phyloP scores from a whole-genome alignment of 2,888 invertebrate genomes.

The Elmis aenea region DNA sequence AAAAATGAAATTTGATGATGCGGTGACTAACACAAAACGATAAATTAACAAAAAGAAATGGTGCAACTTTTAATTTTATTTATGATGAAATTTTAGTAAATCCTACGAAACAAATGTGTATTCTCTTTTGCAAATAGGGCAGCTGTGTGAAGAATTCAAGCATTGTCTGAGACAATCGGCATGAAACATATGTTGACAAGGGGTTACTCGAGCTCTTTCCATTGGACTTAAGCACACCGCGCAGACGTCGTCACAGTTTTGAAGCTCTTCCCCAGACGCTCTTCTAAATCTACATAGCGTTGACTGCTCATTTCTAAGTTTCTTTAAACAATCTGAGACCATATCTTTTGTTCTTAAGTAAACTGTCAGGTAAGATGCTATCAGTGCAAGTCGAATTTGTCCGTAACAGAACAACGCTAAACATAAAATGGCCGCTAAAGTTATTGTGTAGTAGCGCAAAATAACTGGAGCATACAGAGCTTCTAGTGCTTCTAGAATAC shows the following conservation, averaged over 20 bases:
- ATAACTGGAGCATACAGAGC: conserved; percentile 63
- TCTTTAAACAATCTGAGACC: conserved; percentile 51
- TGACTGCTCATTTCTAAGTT: conserved; percentile 56
- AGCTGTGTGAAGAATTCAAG: conserved; percentile 63
- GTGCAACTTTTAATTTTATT: no score
- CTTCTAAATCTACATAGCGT: conserved; percentile 58
- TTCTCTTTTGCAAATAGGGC: conserved; percentile 71
- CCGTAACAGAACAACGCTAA: conserved; percentile 53
- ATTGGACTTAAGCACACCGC: conserved; percentile 70
- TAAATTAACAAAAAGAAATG: no score
- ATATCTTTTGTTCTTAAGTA: conserved; percentile 62
- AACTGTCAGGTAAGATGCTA: conserved; percentile 62
- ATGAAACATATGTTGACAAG: conserved; percentile 76
- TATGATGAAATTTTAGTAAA: background rate
- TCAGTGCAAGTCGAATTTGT: conserved; percentile 54
- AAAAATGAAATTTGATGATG: no score
- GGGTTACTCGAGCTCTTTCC: conserved; percentile 68
- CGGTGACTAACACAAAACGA: no score
- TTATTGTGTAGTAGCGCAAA: conserved; percentile 56
- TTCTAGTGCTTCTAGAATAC: conserved; percentile 67
- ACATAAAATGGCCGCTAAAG: conserved; percentile 54
- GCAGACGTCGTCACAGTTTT: conserved; percentile 69
- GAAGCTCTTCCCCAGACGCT: conserved; percentile 62
- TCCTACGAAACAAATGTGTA: conserved; percentile 41
- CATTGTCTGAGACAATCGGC: conserved; percentile 70